These are phyloP conservation scores for Eilema caniola DNA, from an alignment of 2,888 invertebrate genomes.

Conservation along the genomic window DNA sequence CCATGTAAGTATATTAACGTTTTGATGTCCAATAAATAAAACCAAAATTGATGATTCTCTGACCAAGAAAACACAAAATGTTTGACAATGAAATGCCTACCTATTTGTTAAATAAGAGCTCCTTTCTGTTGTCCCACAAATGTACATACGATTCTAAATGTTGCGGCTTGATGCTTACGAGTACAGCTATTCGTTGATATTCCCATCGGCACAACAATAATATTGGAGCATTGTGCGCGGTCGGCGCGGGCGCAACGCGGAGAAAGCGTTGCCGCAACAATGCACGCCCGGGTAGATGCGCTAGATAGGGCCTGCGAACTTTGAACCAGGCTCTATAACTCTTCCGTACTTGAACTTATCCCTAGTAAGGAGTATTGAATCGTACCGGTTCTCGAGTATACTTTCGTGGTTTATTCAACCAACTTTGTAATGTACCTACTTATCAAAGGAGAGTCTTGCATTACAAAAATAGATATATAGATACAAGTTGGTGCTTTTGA, in stretches of 20 bases:
- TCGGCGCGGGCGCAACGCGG: slow-evolving; percentile 41
- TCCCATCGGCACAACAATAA: slow-evolving; percentile 54
- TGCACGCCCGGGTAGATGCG: slow-evolving; percentile 59
- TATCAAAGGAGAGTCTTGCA: slow-evolving; percentile 5
- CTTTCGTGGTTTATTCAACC: slow-evolving; percentile 45
- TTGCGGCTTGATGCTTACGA: slow-evolving; percentile 46
- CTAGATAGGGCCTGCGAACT: slow-evolving; percentile 61
- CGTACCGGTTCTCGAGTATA: slow-evolving; percentile 46
- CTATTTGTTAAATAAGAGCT: background rate
- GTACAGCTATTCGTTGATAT: slow-evolving; percentile 47
- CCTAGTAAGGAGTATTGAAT: slow-evolving; percentile 36
- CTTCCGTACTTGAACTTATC: slow-evolving; percentile 40
- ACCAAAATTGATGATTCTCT: background rate
- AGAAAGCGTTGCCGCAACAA: slow-evolving; percentile 61
- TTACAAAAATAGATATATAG: no score
- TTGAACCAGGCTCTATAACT: slow-evolving; percentile 57
- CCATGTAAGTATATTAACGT: background rate
- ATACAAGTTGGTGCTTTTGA: no score
- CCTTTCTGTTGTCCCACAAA: slow-evolving; percentile 16
- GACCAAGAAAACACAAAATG: no score
- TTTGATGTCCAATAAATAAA: background rate
- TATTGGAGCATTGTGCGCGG: slow-evolving; percentile 56
- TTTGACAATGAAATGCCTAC: background rate
- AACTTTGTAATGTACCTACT: slow-evolving; percentile 36
- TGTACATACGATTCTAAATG: slow-evolving; percentile 18